These are phyloP conservation scores for Neotoxoptera formosana DNA, from an alignment of 1,140 invertebrate genomes.

Conservation along the genomic window DNA sequence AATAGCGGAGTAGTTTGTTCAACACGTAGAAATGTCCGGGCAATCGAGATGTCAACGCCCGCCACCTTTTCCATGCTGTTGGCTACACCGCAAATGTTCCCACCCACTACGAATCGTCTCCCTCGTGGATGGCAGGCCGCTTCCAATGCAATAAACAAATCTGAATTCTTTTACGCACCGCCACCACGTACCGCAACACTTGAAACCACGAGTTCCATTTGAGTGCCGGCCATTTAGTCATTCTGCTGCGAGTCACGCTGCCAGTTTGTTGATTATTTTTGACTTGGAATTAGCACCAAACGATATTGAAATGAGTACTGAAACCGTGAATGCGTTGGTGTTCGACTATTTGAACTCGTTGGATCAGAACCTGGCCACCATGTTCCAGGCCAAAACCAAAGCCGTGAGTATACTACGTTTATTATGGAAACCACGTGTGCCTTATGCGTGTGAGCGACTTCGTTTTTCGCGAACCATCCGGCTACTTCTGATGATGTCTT, in stretches of 20 bases:
- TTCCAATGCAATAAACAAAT: not conserved
- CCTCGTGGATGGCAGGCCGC: not conserved
- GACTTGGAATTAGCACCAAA: not conserved
- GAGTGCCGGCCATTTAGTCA: not conserved
- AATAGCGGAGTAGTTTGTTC: not conserved
- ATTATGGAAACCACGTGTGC: slow-evolving; percentile 50
- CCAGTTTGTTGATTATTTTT: not conserved
- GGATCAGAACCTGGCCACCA: slow-evolving; percentile 37
- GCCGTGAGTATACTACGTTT: slow-evolving; percentile 21
- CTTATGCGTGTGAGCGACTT: not conserved
- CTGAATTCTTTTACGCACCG: not conserved
- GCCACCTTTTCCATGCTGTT: not conserved
- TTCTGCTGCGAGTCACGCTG: not conserved
- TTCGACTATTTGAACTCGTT: slow-evolving; percentile 47
- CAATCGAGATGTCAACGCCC: not conserved
- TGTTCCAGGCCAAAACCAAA: slow-evolving; percentile 48
- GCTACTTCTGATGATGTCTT: not conserved
- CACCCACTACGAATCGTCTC: not conserved
- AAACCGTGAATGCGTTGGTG: slow-evolving; percentile 36
- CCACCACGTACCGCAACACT: not conserved
- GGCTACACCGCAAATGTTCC: not conserved
- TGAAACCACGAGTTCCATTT: not conserved
- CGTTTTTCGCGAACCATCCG: not conserved
- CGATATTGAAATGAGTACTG: not conserved
- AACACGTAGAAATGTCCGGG: not conserved